phyloP scores from a whole-genome alignment of 2,113 vertebrate species.

The Dromiciops gliroides region DNA sequence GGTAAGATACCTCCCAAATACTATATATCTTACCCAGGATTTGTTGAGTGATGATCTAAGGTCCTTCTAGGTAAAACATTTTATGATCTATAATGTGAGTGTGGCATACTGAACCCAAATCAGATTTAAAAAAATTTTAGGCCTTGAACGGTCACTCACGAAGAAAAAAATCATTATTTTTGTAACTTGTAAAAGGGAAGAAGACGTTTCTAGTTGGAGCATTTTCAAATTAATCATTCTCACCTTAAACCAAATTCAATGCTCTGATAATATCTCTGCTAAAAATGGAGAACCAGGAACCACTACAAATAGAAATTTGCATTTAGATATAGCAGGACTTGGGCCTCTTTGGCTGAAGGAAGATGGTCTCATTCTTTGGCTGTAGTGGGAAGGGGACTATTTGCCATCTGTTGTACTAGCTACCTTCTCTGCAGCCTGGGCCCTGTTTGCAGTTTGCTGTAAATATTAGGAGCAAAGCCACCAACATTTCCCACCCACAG shows the following conservation, averaged over 20 bases:
- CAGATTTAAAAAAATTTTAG: slow-evolving; percentile 59
- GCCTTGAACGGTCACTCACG: not conserved
- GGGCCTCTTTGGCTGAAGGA: slow-evolving; percentile 50
- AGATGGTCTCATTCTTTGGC: slow-evolving; percentile 35
- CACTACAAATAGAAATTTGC: slow-evolving; percentile 42
- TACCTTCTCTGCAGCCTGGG: slow-evolving; percentile 32
- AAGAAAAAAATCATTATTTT: not conserved
- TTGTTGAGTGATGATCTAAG: not conserved
- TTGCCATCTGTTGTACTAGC: slow-evolving; percentile 63
- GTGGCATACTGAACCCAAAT: slow-evolving; percentile 35
- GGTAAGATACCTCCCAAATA: not conserved
- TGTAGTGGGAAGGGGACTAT: slow-evolving; percentile 59
- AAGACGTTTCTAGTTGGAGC: not conserved
- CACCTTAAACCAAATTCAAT: not conserved
- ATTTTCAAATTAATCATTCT: not conserved
- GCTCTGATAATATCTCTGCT: slow-evolving; percentile 60
- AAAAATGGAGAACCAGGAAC: slow-evolving; percentile 60
- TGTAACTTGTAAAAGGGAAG: not conserved
- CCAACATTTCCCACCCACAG: slow-evolving; percentile 49
- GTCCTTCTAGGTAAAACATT: not conserved
- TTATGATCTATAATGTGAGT: slow-evolving; percentile 45
- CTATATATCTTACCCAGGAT: not conserved
- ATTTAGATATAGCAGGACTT: slow-evolving; percentile 36
- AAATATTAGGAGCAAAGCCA: slow-evolving; percentile 41
- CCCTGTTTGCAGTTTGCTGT: slow-evolving; percentile 46